phyloP scores from a whole-genome alignment of 1,140 invertebrate genomes.

The Heliothis subflexa region DNA sequence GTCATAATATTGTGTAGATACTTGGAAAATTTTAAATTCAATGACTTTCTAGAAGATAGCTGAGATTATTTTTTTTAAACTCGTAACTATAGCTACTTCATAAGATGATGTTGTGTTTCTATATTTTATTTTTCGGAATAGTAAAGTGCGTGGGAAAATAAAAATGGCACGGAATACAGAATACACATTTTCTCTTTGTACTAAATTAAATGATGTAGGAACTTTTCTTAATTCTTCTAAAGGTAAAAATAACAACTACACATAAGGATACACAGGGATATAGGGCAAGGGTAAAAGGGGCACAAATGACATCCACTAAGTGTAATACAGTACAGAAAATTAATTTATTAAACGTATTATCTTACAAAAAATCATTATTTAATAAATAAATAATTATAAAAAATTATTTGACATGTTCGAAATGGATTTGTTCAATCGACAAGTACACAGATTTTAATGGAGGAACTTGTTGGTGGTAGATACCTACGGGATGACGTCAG shows the following conservation, averaged over 20 bases:
- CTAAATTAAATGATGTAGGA: background rate
- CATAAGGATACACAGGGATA: constrained; percentile 17
- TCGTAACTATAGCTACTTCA: too few species aligned
- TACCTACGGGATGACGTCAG: constrained; percentile 47
- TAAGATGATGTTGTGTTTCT: too few species aligned
- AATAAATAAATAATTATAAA: constrained; percentile 83
- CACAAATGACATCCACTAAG: constrained; percentile 66
- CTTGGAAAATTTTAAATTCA: too few species aligned
- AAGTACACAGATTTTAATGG: constrained; percentile 62
- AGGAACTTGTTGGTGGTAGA: constrained; percentile 61
- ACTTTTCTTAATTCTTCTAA: background rate
- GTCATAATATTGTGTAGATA: too few species aligned
- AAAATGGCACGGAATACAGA: too few species aligned
- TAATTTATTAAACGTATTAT: constrained; percentile 83
- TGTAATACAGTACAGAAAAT: constrained; percentile 81
- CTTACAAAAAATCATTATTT: constrained; percentile 82
- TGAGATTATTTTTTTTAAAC: too few species aligned
- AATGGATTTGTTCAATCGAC: constrained; percentile 62
- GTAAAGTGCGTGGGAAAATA: too few species aligned
- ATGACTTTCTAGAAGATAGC: too few species aligned
- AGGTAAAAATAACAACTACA: background rate
- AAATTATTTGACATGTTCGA: constrained; percentile 72
- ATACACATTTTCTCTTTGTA: too few species aligned
- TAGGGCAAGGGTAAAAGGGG: constrained; percentile 25
- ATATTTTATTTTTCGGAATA: too few species aligned